Evolutionary conservation across 2,113 vertebrate genomes (phyloP).

Genomic region (Cacatua alba): DNA sequence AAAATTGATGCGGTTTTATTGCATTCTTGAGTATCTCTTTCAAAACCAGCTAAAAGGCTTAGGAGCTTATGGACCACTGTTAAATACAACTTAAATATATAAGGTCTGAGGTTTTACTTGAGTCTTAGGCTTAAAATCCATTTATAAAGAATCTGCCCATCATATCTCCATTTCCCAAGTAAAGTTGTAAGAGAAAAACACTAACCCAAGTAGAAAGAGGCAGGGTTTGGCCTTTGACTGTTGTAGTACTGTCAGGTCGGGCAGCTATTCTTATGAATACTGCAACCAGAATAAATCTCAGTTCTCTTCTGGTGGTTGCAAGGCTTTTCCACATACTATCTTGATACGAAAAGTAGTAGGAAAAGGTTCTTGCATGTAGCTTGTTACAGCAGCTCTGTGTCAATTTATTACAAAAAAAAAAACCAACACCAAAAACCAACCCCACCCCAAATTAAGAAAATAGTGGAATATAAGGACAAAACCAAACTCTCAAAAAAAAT

Average conservation of each 20-base stretch:
- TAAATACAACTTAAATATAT: not conserved
- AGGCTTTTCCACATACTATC: not conserved
- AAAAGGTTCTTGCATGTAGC: not conserved
- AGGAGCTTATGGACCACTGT: not conserved
- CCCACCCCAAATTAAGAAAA: not conserved
- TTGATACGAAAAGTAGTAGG: not conserved
- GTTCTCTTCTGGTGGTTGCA: not conserved
- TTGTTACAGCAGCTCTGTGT: not conserved
- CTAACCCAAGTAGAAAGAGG: not conserved
- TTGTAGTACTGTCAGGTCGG: not conserved
- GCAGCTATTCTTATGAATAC: not conserved
- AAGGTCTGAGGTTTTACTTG: not conserved
- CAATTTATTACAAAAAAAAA: not conserved
- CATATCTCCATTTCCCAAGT: not conserved
- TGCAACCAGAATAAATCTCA: not conserved
- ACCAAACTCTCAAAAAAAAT: not conserved
- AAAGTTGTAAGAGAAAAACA: not conserved
- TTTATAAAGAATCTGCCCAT: not conserved
- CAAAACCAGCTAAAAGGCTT: not conserved
- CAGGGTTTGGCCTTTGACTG: not conserved
- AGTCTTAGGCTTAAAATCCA: not conserved
- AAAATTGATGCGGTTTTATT: not conserved
- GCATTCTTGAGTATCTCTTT: not conserved
- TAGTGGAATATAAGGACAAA: not conserved
- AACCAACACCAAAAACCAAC: not conserved